Base-by-base conservation (phyloP, 2,888 invertebrate genomes). In the Hydropsyche betteni region DNA sequence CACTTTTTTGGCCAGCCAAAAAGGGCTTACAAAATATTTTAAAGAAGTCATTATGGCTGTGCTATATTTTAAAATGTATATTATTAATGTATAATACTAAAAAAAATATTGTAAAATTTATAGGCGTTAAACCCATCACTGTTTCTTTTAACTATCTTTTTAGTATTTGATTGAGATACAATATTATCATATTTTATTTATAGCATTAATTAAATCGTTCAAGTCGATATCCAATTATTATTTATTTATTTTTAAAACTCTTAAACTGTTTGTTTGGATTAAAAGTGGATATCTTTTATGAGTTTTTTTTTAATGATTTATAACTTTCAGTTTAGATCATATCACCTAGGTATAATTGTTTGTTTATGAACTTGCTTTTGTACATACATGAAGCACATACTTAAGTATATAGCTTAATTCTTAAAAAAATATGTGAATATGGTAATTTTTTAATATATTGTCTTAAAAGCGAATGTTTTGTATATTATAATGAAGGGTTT, bases 11-110 rank as follows among this genome's bases (percentile, higher is more conserved):
- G 72, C 72, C 75, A 76, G 77, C 76, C 76, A 51, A 38, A 58
- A 24, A 75, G 68, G 75, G 70, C 74, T 76, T 69, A 55, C 58
- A 64, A 33, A 58, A 72, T 77, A 71, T 70, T 74, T 75, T 74
- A 73, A 33, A 77, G 10, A 76, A 82, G 83, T 83, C 84, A 83
- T 83, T 83, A 84, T 84, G 87, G 86, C 86, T 85, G 86, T 86
- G 87, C 86, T 86, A 84, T 84, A 84, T 85, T 85, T 85, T 83
- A 71, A 50, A 71, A 74, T 75, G 77, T 78, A 78, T 78, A 74
- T 78, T 77, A 74, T 36, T 76, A 76, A 75, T 68, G 36, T 68
- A 75, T 58, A 69, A 53, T 34, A 33, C 12, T 64, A 36, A 34
- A 33, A 36, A 64, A 64, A 10, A 14, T 64, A 64, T 64, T 64